Evolutionary conservation across 1,140 invertebrate species (phyloP).

Genomic region (Meloidogyne floridensis): DNA sequence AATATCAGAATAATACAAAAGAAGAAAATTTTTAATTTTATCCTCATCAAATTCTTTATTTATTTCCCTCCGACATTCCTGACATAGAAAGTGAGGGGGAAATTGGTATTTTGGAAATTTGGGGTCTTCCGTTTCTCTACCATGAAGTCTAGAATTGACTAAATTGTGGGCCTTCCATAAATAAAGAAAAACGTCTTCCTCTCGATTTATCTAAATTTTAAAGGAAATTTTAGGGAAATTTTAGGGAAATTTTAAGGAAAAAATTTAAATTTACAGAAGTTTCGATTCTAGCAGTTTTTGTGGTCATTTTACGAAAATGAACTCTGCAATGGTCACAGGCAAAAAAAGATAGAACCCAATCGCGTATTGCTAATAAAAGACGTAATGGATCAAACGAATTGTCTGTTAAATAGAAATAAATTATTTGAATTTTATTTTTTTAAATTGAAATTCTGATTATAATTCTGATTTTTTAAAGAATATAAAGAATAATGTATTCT

Average conservation of each 20-base stretch:
- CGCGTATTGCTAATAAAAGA: slow-evolving; percentile 57
- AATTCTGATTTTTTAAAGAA: no score
- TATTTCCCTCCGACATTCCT: slow-evolving; percentile 50
- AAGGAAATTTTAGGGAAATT: no score
- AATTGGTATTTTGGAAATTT: slow-evolving; percentile 63
- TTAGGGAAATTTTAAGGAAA: no score
- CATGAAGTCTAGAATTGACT: slow-evolving; percentile 61
- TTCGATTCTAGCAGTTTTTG: slow-evolving; percentile 59
- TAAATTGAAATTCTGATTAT: no score
- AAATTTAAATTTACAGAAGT: slow-evolving; percentile 31
- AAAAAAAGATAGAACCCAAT: slow-evolving; percentile 62
- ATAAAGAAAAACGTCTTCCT: slow-evolving; percentile 64
- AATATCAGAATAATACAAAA: slow-evolving; percentile 48
- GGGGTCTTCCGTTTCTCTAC: slow-evolving; percentile 61
- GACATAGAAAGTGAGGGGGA: slow-evolving; percentile 60
- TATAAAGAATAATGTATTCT: no score
- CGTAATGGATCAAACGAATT: slow-evolving; percentile 50
- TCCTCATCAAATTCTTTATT: slow-evolving; percentile 35
- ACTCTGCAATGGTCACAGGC: slow-evolving; percentile 62
- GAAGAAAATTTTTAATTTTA: slow-evolving; percentile 37
- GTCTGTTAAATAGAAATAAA: slow-evolving; percentile 22
- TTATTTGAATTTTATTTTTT: background rate
- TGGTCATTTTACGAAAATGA: slow-evolving; percentile 65
- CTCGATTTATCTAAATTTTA: slow-evolving; percentile 48
- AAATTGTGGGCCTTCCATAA: slow-evolving; percentile 65